These are phyloP conservation scores for Cotesia typhae DNA, from an alignment of 1,140 invertebrate genomes.

Conservation along the genomic window DNA sequence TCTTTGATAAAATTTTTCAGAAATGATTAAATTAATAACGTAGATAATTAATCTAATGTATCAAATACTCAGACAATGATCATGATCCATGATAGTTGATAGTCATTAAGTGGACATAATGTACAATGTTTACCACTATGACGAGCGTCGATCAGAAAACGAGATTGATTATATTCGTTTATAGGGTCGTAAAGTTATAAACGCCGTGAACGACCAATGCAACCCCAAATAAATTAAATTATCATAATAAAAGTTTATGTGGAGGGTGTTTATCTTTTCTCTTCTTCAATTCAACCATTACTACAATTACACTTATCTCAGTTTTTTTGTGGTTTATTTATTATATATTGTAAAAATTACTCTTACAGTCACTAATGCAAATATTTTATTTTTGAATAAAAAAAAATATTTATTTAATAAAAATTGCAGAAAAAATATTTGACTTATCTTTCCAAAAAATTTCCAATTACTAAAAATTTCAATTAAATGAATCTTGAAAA, in stretches of 20 bases:
- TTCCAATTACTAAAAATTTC: too few relatives aligned
- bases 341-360: not conserved
- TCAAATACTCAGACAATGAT: not conserved
- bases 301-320: too few relatives aligned
- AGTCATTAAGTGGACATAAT: constrained; percentile 34
- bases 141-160: constrained; percentile 3
- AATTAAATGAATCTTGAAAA: too few relatives aligned
- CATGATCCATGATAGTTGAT: constrained; percentile 2
- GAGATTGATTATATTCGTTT: constrained; percentile 33
- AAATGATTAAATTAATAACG: constrained; percentile 4
- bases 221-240: constrained; percentile 44
- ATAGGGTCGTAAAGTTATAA: constrained; percentile 30
- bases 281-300: too few relatives aligned
- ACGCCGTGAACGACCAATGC: constrained; percentile 31
- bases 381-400: too few relatives aligned
- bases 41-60: too few relatives aligned
- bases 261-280: not conserved
- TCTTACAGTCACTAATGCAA: too few relatives aligned
- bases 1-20: not conserved
- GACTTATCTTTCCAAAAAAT: too few relatives aligned
- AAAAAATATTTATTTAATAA: too few relatives aligned
- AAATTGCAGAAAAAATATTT: too few relatives aligned
- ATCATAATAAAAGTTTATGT: constrained; percentile 39
- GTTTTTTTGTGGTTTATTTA: not conserved
- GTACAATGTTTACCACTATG: constrained; percentile 29